Base-by-base conservation (phyloP, 2,113 vertebrate genomes). In the Forbesichthys agassizii region DNA sequence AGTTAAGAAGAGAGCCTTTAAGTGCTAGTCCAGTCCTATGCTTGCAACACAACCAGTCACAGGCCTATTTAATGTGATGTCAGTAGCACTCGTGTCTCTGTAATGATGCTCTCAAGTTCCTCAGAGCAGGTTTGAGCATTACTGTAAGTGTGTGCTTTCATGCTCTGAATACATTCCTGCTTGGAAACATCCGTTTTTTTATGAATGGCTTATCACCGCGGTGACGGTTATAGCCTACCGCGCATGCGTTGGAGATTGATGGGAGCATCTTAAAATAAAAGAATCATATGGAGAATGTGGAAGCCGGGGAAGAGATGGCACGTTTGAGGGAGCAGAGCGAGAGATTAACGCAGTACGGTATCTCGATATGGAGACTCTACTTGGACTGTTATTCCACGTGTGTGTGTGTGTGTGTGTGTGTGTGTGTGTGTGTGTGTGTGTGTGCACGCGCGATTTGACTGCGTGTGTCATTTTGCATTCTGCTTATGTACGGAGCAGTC, bases 401-500 rank as follows among this genome's bases (percentile, higher is more conserved):
- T 27, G 27, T 61, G 12, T 13, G 14, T n/a, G 46, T n/a, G 33
- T 13, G 8, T 61, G 59, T 59, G 59, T 27, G 27, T 27, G 27
- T 61, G 12, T 13, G 14, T n/a, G n/a, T 61, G 33, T 14, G 8
- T 61, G 59, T 59, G 58, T 54, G 16, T 68, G 33, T 56, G 53
- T 68, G 66, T 11, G 13, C 57, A 0, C 56, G 42, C 57, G 65
- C 12, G n/a, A 1, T 8, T 6, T 68, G 66, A 48, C 13, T 36
- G 66, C 49, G 56, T 48, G 11, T 59, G 56, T 13, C 11, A 61
- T 61, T 61, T 18, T 11, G 18, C 46, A 48, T 47, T 27, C 48
- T 68, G 68, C 58, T 54, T 54, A 59, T 83, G 73, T 52, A 46
- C 81, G 58, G 66, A 68, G 18, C 69, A 66, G 46, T 77, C 66